Base-by-base conservation (phyloP, 2,888 invertebrate species). In the Heliconius charithonia region DNA sequence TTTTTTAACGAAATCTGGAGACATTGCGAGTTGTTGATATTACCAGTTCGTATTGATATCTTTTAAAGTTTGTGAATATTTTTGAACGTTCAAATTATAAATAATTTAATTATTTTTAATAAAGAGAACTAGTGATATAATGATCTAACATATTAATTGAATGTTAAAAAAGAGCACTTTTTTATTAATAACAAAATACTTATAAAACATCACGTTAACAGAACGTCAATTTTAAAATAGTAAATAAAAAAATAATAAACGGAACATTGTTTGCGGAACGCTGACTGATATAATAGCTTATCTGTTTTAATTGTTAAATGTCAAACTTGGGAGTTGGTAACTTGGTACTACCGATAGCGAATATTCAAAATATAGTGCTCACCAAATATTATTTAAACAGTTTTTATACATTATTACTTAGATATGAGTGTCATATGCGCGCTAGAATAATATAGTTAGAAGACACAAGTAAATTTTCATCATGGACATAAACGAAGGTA, bases 401-500 rank as follows among this genome's bases (percentile, higher is more conserved):
- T 29, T 67, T 72, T 73, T 67, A 37, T 63, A 25, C 25, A 73
- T 67, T n/a, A 6, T 56, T n/a, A 67, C 45, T 71, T 16, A n/a
- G 32, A 65, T 51, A 71, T 71, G 73, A 59, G 25, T 45, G 10
- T 41, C 22, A 32, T 25, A 32, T 41, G 29, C 62, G 41, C n/a
- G 37, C 41, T 29, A 16, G 25, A 27, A 25, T 41, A 62, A 25
- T 74, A 56, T 37, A 27, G n/a, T 67, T 37, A 67, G 19, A 73
- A 41, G 37, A 22, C 13, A 19, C 37, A 56, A 66, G 72, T 65
- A 59, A 77, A 32, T 79, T 63, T 69, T 41, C 71, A 85, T 56
- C 81, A 93, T 93, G 93, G 93, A 93, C 84, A 87, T 93, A 80
- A 91, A 89, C 83, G 93, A 93, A 91, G 93, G 93, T 93, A 87